Percentiles rank a stretch among this genome's conserved stretches.
Conservation (phyloP, 1,140 invertebrate species). For the Solenopsis fugax region DNA sequence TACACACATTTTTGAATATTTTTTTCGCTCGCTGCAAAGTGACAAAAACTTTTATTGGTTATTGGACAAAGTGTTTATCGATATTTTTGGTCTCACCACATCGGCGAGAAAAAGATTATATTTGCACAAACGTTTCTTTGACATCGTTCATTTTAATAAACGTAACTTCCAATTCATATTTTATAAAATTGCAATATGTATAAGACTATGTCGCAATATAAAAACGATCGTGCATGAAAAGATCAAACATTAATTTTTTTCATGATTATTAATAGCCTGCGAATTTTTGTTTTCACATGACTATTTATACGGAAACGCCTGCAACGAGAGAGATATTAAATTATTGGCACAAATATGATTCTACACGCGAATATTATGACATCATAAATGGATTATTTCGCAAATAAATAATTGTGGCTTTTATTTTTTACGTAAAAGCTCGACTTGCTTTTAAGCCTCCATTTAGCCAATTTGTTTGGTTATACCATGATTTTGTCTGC, state of each 20-base stretch:
- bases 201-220: neutral
- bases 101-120: neutral
- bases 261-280: neutral
- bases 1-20: neutral
- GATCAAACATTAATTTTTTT: neutral
- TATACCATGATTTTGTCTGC: neutral
- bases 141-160: constrained; percentile 20
- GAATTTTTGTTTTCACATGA: neutral
- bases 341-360: constrained; percentile 11
- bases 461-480: neutral
- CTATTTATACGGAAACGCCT: neutral
- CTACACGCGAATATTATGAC: neutral
- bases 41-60: neutral
- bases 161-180: neutral
- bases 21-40: neutral
- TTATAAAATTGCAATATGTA: neutral
- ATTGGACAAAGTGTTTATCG: constrained; percentile 19
- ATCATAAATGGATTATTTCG: neutral
- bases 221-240: neutral
- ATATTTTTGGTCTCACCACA: neutral
- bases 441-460: neutral
- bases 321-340: constrained; percentile 18
- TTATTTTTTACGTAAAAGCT: constrained; percentile 11
- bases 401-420: neutral
- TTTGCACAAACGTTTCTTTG: constrained; percentile 4